Evolutionary conservation across 2,113 vertebrate species (phyloP).

Genomic region (Cercocebus atys): DNA sequence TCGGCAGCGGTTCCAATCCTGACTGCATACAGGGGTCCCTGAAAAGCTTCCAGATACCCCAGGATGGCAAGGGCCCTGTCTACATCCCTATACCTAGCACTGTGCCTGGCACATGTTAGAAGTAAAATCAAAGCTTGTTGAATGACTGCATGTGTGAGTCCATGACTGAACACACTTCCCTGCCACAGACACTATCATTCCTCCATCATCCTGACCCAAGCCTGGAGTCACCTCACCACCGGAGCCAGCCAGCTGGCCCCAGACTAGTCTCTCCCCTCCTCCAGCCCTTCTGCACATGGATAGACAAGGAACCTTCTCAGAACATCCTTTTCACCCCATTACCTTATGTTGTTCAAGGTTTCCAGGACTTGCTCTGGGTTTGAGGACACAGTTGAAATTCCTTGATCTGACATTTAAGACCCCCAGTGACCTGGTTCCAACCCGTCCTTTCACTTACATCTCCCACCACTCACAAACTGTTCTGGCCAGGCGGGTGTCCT

Average conservation of each 20-base stretch:
- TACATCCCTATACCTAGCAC: neutral
- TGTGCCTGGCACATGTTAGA: neutral
- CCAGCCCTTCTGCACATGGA: neutral
- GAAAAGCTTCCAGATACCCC: neutral
- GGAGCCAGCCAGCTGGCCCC: neutral
- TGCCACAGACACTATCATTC: neutral
- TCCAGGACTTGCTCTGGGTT: neutral
- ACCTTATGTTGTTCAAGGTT: neutral
- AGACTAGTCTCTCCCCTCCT: neutral
- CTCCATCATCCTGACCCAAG: neutral
- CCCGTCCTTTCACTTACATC: neutral
- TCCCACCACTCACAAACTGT: neutral
- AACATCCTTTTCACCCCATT: neutral
- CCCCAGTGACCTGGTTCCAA: neutral
- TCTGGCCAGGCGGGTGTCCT: neutral
- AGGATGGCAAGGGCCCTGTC: neutral
- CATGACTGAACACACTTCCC: neutral
- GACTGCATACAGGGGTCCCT: neutral
- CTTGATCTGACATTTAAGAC: neutral
- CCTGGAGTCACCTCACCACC: too few relatives aligned
- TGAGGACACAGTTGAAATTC: neutral
- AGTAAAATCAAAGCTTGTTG: neutral
- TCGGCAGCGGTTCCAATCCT: accelerated
- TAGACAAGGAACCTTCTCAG: neutral
- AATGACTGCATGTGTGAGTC: neutral